phyloP scores from a whole-genome alignment of 2,113 vertebrate species.

The Conger conger region DNA sequence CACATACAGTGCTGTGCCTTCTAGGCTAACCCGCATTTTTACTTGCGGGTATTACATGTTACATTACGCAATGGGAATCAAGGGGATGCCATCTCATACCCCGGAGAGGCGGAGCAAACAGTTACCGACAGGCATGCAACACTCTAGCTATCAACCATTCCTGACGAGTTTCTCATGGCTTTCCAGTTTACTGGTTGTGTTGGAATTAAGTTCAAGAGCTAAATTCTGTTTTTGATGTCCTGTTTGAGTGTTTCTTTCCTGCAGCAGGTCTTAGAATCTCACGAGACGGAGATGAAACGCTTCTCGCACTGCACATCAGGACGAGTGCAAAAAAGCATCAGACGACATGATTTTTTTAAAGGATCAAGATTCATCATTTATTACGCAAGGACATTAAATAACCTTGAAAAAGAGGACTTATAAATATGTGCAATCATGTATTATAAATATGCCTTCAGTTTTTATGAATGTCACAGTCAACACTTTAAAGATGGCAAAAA shows the following conservation, averaged over 20 bases:
- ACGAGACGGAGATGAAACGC: not conserved
- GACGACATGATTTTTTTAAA: slow-evolving; percentile 10
- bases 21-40: not conserved
- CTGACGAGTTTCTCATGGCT: not conserved
- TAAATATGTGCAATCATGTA: slow-evolving; percentile 14
- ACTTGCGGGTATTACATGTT: not conserved
- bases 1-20: not conserved
- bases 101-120: no score
- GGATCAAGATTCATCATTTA: slow-evolving; percentile 20
- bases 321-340: not conserved
- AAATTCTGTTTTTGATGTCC: not conserved
- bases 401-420: not conserved
- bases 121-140: no score
- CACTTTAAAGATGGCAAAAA: not conserved
- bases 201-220: not conserved
- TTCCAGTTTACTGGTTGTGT: not conserved
- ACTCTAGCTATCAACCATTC: no score
- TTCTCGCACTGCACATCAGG: not conserved
- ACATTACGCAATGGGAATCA: no score
- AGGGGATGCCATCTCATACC: no score
- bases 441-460: slow-evolving; percentile 8
- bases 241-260: not conserved
- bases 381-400: slow-evolving; percentile 11
- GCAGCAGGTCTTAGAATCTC: not conserved
- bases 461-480: not conserved